Evolutionary conservation across 2,113 vertebrate genomes (phyloP), one percentile per base, ranked within the genome.

Genomic region (Aphyosemion australe): DNA sequence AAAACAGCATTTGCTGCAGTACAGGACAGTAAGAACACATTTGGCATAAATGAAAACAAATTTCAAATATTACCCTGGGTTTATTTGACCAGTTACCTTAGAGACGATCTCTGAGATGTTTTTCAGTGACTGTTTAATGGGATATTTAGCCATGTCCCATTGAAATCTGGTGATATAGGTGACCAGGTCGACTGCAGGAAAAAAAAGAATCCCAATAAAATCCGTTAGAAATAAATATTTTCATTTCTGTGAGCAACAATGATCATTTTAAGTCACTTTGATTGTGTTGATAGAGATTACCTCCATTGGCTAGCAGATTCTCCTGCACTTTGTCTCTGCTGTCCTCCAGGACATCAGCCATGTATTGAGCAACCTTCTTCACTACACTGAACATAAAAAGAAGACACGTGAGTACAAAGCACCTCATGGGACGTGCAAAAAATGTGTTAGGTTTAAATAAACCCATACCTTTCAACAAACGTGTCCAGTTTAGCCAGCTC

Each of bases 61-160:
- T 32, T 37, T 37, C 9, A 4, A 37, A n/a, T n/a, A n/a, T n/a
- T n/a, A n/a, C n/a, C n/a, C n/a, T 37, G 34, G 9, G 4, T 37
- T 37, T 7, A 37, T 37, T 37, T 37, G 34, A 37, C 34, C n/a
- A 32, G 39, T 46, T 91, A 96, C 97, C 96, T 99, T 99, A 70
- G 94, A 94, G 88, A 99, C 94, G 78, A 99, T 99, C 91, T 99
- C 97, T 79, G 97, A 97, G 90, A 99, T 99, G 90, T 99, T 98
- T 91, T 99, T 99, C 90, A 99, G 86, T 18, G 97, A 99, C 74
- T 99, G 97, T 82, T 99, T 99, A 89, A 99, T 99, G 39, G 97
- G 97, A 52, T 99, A 99, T 86, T 99, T 99, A 32, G 97, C 97
- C 97, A 99, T 99, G 83, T 99, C 97, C 97, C 97, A 99, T 85